A percentile compares a stretch with the other conserved stretches of the same genome.
Evolutionary conservation across 2,888 invertebrate genomes (phyloP).

Genomic region (Hyposoter dolosus): DNA sequence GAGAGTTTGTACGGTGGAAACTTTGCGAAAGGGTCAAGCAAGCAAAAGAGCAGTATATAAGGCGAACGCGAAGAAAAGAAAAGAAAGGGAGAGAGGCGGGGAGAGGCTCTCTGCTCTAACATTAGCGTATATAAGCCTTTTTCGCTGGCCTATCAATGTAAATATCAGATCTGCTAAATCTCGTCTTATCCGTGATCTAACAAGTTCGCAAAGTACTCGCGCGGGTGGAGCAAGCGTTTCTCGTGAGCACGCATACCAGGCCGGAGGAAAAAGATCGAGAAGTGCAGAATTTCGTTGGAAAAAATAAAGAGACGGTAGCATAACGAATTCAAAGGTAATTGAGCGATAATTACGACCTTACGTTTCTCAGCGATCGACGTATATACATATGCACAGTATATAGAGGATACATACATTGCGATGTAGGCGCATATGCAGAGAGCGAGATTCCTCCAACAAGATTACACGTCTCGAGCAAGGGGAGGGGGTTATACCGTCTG

Average conservation of each 20-base stretch:
- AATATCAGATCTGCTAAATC: slow-evolving; percentile 83
- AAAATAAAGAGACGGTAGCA: slow-evolving; percentile 5
- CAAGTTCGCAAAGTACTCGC: slow-evolving; percentile 78
- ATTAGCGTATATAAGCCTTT: slow-evolving; percentile 49
- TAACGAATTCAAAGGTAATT: not conserved
- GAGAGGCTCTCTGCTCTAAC: slow-evolving; percentile 13
- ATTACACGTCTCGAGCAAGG: slow-evolving; percentile 69
- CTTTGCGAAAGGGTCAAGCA: slow-evolving; percentile 47
- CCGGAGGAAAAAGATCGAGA: slow-evolving; percentile 3
- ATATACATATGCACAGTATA: not conserved
- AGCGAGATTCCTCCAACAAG: slow-evolving; percentile 74
- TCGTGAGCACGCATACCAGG: slow-evolving; percentile 56
- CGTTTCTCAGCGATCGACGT: slow-evolving; percentile 1
- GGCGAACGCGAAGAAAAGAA: not conserved
- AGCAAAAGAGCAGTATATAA: not conserved
- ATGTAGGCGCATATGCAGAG: slow-evolving; percentile 34
- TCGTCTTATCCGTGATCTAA: slow-evolving; percentile 83
- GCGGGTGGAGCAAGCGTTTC: slow-evolving; percentile 44
- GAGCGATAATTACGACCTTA: slow-evolving; percentile 16
- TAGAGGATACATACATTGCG: not conserved
- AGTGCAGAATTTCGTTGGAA: not conserved
- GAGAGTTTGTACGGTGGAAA: slow-evolving; percentile 46
- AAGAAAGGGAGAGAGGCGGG: not conserved
- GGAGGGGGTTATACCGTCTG: slow-evolving; percentile 71
- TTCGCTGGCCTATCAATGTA: slow-evolving; percentile 65